phyloP scores from a whole-genome alignment of 2,888 invertebrate genomes.

The Muschampia plurimacula region DNA sequence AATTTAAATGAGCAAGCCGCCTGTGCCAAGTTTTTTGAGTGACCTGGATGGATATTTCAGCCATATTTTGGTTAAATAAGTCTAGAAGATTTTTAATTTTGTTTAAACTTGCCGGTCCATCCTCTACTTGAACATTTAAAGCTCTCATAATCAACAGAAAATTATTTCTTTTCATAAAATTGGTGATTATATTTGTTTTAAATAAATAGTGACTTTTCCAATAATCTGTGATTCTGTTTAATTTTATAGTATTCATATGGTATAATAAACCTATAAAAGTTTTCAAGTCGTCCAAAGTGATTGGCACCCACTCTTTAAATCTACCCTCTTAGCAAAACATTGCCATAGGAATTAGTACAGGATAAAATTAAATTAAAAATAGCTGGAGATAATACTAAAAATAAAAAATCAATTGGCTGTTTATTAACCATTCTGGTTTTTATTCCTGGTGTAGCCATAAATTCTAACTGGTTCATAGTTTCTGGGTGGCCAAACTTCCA shows the following conservation, averaged over 20 bases:
- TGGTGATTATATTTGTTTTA: slow-evolving; percentile 25
- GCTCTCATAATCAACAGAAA: slow-evolving; percentile 26
- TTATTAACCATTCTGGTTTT: slow-evolving; percentile 32
- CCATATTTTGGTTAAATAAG: too few species aligned
- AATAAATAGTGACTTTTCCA: too few species aligned
- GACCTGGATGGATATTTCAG: too few species aligned
- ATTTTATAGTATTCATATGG: slow-evolving; percentile 21
- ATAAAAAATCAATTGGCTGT: slow-evolving; percentile 33
- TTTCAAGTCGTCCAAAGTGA: slow-evolving; percentile 27
- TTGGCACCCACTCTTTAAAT: slow-evolving; percentile 27
- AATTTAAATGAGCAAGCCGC: too few species aligned
- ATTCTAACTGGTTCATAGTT: slow-evolving; percentile 11
- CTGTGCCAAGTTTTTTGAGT: too few species aligned
- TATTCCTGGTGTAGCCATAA: slow-evolving; percentile 32
- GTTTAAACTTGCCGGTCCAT: slow-evolving; percentile 24
- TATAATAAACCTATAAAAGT: slow-evolving; percentile 27
- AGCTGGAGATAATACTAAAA: slow-evolving; percentile 36
- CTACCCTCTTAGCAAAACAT: not conserved
- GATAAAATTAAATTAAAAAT: slow-evolving; percentile 30
- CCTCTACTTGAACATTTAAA: slow-evolving; percentile 20
- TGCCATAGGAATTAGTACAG: not conserved
- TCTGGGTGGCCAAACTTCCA: too few species aligned
- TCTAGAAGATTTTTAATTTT: slow-evolving; percentile 12
- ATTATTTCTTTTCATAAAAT: slow-evolving; percentile 27
- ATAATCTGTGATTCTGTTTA: too few species aligned